Evolutionary conservation across 2,113 vertebrate genomes (phyloP).

Genomic region (Callorhinus ursinus): DNA sequence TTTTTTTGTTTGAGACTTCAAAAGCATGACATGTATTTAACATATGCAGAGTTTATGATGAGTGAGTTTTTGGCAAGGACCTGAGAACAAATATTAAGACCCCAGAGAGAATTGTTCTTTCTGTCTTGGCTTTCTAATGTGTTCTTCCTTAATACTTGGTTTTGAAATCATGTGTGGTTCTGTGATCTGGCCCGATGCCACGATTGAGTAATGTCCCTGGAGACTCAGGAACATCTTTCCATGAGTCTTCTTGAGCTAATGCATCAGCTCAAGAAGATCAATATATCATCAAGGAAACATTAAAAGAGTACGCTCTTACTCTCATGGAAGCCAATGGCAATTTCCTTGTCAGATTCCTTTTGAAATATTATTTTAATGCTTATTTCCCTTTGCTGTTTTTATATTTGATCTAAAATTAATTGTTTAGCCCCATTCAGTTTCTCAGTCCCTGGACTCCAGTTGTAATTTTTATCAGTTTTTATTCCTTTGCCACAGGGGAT

Average conservation of each 20-base stretch:
- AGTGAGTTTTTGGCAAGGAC: background rate
- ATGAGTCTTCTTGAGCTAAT: background rate
- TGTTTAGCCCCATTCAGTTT: background rate
- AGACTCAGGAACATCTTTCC: background rate
- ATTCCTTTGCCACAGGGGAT: background rate
- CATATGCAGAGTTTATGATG: background rate
- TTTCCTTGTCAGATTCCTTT: conserved; percentile 33
- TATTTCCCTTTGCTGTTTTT: background rate
- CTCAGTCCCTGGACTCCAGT: background rate
- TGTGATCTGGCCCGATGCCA: background rate
- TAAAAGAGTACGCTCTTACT: background rate
- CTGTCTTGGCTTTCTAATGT: background rate
- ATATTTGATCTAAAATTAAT: conserved; percentile 10
- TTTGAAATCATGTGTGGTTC: background rate
- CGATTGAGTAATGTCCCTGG: background rate
- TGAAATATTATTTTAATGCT: conserved; percentile 4
- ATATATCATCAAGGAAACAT: background rate
- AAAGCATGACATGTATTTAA: background rate
- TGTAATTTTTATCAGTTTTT: background rate
- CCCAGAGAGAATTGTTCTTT: background rate
- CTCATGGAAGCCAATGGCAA: background rate
- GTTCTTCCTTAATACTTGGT: background rate
- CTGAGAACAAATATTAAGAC: background rate
- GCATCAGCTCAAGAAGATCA: background rate
- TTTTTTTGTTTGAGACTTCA: background rate